A percentile compares a stretch with the other conserved stretches of the same genome.
Evolutionary conservation across 2,888 invertebrate species (phyloP).

Genomic region (Papilio gigon): DNA sequence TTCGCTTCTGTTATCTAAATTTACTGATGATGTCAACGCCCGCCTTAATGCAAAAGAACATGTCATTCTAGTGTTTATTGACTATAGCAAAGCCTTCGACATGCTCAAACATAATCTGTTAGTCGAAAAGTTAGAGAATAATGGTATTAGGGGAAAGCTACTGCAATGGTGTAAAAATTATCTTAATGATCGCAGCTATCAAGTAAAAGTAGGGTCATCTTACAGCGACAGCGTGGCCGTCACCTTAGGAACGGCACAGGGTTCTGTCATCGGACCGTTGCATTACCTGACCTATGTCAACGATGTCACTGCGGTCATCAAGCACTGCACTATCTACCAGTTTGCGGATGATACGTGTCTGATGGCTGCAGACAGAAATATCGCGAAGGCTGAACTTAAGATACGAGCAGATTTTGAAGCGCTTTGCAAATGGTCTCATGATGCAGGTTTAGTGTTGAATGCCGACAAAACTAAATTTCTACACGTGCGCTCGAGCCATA

Average conservation of each 20-base stretch:
- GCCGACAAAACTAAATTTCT: slow-evolving; percentile 42
- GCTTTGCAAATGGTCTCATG: slow-evolving; percentile 44
- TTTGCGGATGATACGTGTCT: slow-evolving; percentile 44
- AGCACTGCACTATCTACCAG: slow-evolving; percentile 38
- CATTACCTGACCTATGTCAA: slow-evolving; percentile 44
- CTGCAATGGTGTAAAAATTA: not conserved
- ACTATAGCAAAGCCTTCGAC: not conserved
- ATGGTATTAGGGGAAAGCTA: not conserved
- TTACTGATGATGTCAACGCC: slow-evolving; percentile 27
- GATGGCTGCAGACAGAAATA: slow-evolving; percentile 17
- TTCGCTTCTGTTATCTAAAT: slow-evolving; percentile 21
- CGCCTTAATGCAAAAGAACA: slow-evolving; percentile 24
- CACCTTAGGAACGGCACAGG: slow-evolving; percentile 43
- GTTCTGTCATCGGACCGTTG: slow-evolving; percentile 42
- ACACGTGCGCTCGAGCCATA: slow-evolving; percentile 33
- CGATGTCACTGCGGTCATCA: slow-evolving; percentile 38
- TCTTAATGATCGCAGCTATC: not conserved
- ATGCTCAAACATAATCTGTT: not conserved
- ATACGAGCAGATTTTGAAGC: slow-evolving; percentile 39
- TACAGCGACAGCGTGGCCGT: not conserved
- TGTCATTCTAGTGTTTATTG: slow-evolving; percentile 17
- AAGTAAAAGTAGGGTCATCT: not conserved
- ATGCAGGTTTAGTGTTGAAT: slow-evolving; percentile 45
- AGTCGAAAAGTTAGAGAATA: not conserved
- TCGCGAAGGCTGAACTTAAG: not conserved